Evolutionary conservation across 2,797 vertebrate species (phyloP), one percentile per base, ranked within the genome.

Genomic region (Rhinogobio ventralis): DNA sequence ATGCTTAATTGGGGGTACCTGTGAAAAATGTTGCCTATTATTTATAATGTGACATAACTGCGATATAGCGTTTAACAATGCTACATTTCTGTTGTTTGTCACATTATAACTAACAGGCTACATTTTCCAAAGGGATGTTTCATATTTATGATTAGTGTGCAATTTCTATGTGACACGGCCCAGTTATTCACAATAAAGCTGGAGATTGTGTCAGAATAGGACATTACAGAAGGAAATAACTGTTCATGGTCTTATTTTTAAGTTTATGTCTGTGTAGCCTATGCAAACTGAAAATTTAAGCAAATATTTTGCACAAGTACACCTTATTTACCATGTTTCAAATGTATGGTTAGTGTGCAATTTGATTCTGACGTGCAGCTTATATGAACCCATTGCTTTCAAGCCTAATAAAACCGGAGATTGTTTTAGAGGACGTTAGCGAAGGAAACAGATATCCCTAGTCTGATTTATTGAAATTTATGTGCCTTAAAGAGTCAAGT

Each of bases 51-150:
- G 42, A 49, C 60, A 36, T 79, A 67, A 51, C 42, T 68, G 69
- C 20, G 2, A 17, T 64, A 1, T 60, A 64, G 49, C 0, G 0
- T 67, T 66, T 33, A 33, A 28, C 11, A 3, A 28, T 39, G 30
- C 30, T 39, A 51, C 8, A 39, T 36, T 25, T 20, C 14, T 55
- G 15, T 39, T 55, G 66, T 69, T 81, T 81, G 49, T 69, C 79
- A 39, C 49, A 81, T 80, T 80, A 80, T 80, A 68, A 68, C 62
- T 80, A 81, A 81, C 42, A 69, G 20, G 45, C 78, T 39, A 25
- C 30, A 49, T 51, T 62, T 62, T 62, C 60, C 72, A 75, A 19
- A 55, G 72, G 9, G 33, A 51, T 19, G 17, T 49, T 49, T 74
- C 72, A 30, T 46, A 51, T 51, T 74, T 51, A 4, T 74, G 23